Evolutionary conservation across 2,113 vertebrate species (phyloP).

Genomic region (Charina bottae): DNA sequence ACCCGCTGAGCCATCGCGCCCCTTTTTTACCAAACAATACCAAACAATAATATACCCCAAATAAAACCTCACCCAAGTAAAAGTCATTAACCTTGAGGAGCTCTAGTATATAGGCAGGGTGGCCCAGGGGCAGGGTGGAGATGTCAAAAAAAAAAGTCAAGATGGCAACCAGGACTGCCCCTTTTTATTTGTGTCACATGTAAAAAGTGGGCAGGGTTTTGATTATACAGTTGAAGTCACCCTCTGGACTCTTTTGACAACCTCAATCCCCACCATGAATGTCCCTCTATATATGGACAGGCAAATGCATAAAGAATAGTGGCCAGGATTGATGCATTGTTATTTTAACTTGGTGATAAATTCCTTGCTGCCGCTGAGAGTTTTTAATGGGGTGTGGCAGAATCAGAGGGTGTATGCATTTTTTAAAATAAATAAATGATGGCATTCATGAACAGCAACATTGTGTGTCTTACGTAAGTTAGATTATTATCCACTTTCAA

Average conservation of each 20-base stretch:
- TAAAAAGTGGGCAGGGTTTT: neutral
- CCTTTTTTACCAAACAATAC: no score
- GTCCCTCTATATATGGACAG: neutral
- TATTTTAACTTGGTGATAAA: neutral
- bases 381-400: neutral
- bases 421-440: neutral
- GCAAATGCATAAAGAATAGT: neutral
- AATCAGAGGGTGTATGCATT: neutral
- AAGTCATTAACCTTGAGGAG: no score
- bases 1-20: no score
- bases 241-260: neutral
- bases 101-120: no score
- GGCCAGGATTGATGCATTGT: neutral
- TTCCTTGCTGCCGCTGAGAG: neutral
- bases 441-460: neutral
- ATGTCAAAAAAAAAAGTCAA: no score
- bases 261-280: neutral
- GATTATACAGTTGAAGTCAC: neutral
- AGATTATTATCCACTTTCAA: neutral
- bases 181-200: neutral
- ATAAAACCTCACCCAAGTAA: no score
- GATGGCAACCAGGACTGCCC: neutral
- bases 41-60: no score
- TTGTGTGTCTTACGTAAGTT: neutral
- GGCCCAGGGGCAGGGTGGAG: no score